A percentile compares a stretch with the other conserved stretches of the same genome.
Conservation (phyloP, 2,888 invertebrate genomes). For the Papilio protenor region DNA sequence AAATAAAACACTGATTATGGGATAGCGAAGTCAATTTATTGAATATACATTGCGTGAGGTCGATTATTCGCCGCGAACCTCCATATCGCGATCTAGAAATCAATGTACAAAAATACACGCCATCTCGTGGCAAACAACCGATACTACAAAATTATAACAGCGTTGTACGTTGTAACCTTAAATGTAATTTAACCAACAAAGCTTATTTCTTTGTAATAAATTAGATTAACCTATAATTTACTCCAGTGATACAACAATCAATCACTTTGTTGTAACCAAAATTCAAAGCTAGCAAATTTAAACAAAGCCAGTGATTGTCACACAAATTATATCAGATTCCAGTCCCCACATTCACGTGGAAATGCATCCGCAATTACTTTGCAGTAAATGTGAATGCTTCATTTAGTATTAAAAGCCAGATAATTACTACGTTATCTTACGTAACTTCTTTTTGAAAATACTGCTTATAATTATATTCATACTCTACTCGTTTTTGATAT, state of each 20-base stretch:
- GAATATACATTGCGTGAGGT: too few relatives aligned
- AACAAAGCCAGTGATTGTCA: neutral
- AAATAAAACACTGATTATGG: too few relatives aligned
- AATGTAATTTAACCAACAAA: neutral
- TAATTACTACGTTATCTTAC: constrained; percentile 16
- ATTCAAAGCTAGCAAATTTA: neutral
- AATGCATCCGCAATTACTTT: constrained; percentile 35
- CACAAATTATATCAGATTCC: constrained; percentile 25
- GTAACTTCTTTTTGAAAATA: neutral
- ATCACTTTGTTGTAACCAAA: neutral
- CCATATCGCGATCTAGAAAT: too few relatives aligned
- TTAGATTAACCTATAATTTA: neutral
- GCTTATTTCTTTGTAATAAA: neutral
- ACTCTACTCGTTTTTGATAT: neutral
- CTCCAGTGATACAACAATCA: neutral
- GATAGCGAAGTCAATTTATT: too few relatives aligned
- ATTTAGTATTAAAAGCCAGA: constrained; percentile 6
- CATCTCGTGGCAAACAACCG: too few relatives aligned
- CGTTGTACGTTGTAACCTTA: too few relatives aligned
- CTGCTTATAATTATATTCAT: neutral
- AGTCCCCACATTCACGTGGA: constrained; percentile 13
- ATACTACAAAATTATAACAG: too few relatives aligned
- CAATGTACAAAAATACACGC: too few relatives aligned
- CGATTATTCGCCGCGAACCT: too few relatives aligned
- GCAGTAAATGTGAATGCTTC: constrained; percentile 21